Percentiles rank a stretch among this genome's conserved stretches.
phyloP scores from a whole-genome alignment of 2,888 invertebrate genomes.

The Euclidia mi region DNA sequence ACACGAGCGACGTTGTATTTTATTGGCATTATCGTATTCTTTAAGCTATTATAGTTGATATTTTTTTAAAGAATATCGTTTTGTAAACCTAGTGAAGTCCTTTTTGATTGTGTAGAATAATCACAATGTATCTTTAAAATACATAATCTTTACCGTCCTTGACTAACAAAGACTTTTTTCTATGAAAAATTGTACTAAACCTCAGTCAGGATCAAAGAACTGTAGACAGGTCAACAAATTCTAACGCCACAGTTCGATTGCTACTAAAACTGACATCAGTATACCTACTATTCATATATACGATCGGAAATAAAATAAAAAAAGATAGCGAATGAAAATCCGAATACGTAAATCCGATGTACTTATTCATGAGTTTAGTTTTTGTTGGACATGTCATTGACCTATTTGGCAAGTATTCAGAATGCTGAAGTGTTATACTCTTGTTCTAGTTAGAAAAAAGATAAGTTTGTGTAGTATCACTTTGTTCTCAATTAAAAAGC shows the following conservation, averaged over 20 bases:
- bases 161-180: too few species aligned
- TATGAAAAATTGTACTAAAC: too few species aligned
- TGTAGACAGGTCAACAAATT: neutral
- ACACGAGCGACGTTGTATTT: too few species aligned
- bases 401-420: slow-evolving; percentile 78
- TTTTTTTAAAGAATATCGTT: too few species aligned
- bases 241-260: neutral
- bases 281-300: slow-evolving; percentile 18
- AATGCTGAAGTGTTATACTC: slow-evolving; percentile 58
- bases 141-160: too few species aligned
- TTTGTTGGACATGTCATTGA: slow-evolving; percentile 68
- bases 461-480: slow-evolving; percentile 27
- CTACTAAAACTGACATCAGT: neutral
- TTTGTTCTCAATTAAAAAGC: slow-evolving; percentile 41
- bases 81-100: too few species aligned
- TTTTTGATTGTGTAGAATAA: too few species aligned
- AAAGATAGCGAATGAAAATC: slow-evolving; percentile 30
- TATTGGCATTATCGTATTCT: too few species aligned
- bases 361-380: slow-evolving; percentile 60
- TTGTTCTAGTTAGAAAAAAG: slow-evolving; percentile 62
- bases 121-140: too few species aligned
- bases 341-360: slow-evolving; percentile 49
- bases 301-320: slow-evolving; percentile 26
- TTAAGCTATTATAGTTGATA: too few species aligned
- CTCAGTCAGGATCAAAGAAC: slow-evolving; percentile 17